Base-by-base conservation (phyloP, 2,888 invertebrate genomes). In the Belgica antarctica region DNA sequence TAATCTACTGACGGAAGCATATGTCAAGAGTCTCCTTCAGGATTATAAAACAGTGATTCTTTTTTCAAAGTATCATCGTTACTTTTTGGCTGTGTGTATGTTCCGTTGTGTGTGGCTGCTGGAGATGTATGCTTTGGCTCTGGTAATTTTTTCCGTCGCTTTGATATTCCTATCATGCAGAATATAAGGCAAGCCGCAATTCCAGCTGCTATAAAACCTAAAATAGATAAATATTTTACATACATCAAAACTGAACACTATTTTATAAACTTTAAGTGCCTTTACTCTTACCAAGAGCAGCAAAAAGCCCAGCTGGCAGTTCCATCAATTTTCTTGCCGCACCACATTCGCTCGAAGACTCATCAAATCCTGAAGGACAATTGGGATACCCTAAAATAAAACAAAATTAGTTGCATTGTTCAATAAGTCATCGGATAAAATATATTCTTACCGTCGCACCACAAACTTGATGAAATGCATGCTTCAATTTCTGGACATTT, bases 1-100 rank as follows among this genome's bases (percentile, higher is more conserved):
- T 90, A 93, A 81, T 93, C 93, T 85, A 93, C 92, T 84, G 90
- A 89, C 83, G 90, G 89, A 79, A 87, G 87, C 82, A 90, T 90
- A 77, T 92, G 92, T 93, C 93, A 93, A 86, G 93, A 92, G 76
- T 86, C 83, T 28, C 85, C 83, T 74, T 80, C 80, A 28, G 85
- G 83, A 74, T 80, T 80, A 74, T 77, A 70, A 24, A 57, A 80
- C 34, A 80, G 75, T 10, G 79, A 76, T 73, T 80, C 80, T 76
- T 80, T 80, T 76, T 80, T 79, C 72, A 78, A 78, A 17, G 70
- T 70, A 28, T 70, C 47, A 12, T 46, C 61, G n/a, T 70, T 70
- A 1, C 41, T 47, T 19, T 36, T 70, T 10, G 70, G 70, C 31
- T 61, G 19, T 17, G 70, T 41, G 46, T 65, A 65, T 7, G 70